These are phyloP conservation scores for human DNA, from an alignment of 2,113 vertebrate genomes.

Conservation along the genomic window GRCh38 chr3:63931501-63932000, in stretches of 20 bases:
- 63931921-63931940: not conserved
- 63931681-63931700: not conserved
- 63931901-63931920: not conserved
- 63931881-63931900: not conserved
- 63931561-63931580: not conserved
- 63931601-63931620: not conserved
- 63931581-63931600: not conserved
- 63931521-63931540: not conserved
- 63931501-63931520: not conserved
- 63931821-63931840: not conserved
- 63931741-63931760: conserved; percentile 2
- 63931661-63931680: not conserved
- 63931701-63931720: not conserved
- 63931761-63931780: not conserved
- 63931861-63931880: not conserved
- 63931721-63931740: not conserved
- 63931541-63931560: not conserved
- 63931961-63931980: not conserved
- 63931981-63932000: not conserved
- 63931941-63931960: not conserved
- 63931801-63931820: not conserved
- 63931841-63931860: not conserved
- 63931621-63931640: not conserved
- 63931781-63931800: not conserved
- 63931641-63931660: not conserved